Evolutionary conservation across 37 sponge, comb jelly and placozoan genomes (phyloP), one percentile per base, ranked within the genome.

Genomic region (Halichondria panicea): DNA sequence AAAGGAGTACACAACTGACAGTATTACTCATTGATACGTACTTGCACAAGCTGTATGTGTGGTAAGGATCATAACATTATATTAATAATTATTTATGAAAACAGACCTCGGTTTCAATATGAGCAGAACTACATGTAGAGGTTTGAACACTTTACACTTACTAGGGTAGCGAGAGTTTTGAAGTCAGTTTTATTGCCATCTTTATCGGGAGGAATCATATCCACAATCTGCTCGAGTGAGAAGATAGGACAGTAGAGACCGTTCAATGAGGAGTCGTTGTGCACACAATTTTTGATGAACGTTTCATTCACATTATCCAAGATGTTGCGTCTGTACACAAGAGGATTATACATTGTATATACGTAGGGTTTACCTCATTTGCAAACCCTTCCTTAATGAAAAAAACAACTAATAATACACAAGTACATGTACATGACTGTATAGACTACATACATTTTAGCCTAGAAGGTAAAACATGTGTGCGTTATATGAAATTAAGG

Each of bases 181-280:
- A 74, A 60, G 63, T 76, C 31, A 6, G 52, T 34, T 59, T 75
- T 61, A 3, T 48, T 48, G 44, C 32, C 55, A n/a, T 4, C 55
- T 8, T 81, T 45, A n/a, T 27, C 21, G 1, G 36, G 27, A 50
- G 71, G 32, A 0, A 84, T 66, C 77, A 84, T 81, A 25, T 71
- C 85, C 9, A 90, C 81, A 31, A 90, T 84, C 9, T 75, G 64
- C 13, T 39, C 36, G 19, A 90, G 71, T 37, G 76, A 53, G 67
- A 90, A 81, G 25, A 90, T 84, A 21, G 90, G 90, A 44, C 90
- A 90, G 40, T 56, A 79, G 40, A 68, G 76, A 28, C 53, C 62
- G 22, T 31, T 38, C 1, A 53, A 48, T 50, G 32, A 45, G 28
- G 57, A n/a, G 50, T 34, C 28, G 68, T 82, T 68, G 63, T 61